Base-by-base conservation (phyloP, 2,113 vertebrate genomes). In the Neolamprologus sp. region DNA sequence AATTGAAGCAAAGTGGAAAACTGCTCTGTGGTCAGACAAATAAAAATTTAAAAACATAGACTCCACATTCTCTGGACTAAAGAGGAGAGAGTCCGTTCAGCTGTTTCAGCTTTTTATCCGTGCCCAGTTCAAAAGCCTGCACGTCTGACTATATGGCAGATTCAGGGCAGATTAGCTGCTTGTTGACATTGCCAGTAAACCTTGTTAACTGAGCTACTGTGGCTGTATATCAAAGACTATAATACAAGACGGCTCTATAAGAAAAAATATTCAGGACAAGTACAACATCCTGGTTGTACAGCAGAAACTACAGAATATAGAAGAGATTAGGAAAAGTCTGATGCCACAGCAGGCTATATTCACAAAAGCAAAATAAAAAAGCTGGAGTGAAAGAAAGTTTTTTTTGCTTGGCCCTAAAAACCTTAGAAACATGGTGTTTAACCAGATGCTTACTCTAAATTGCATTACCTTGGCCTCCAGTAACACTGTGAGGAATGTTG, bases 71-170 rank as follows among this genome's bases (percentile, higher is more conserved):
- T 63, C 16, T 33, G 16, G 9, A 35, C 58, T 63, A 35, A 12
- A 63, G 6, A 2, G 31, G 28, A 35, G 53, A 23, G 53, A 55
- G 53, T 0, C 12, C 4, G 0, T 2, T 0, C 54, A 57, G 54
- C 12, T 57, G 54, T 57, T 57, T 57, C 54, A 5, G 54, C 54
- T 57, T 57, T 57, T 57, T 57, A 57, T 57, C 54, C 5, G 54
- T 55, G 54, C 54, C 12, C 54, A 55, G 54, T 55, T 55, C 54
- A 55, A 55, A 55, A 55, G 21, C 54, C 54, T 57, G 54, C 54
- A 57, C 4, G 4, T 57, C 12, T 57, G 23, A 57, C 0, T 57
- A 26, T 14, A 26, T 57, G 54, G 54, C 23, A 57, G 54, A 57
- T 0, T 57, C 54, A 57, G 23, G 23, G 54, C 1, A 57, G 54